Evolutionary conservation across 2,797 vertebrate species (phyloP), one percentile per base, ranked within the genome.

Genomic region (Anomalospiza imberbis): DNA sequence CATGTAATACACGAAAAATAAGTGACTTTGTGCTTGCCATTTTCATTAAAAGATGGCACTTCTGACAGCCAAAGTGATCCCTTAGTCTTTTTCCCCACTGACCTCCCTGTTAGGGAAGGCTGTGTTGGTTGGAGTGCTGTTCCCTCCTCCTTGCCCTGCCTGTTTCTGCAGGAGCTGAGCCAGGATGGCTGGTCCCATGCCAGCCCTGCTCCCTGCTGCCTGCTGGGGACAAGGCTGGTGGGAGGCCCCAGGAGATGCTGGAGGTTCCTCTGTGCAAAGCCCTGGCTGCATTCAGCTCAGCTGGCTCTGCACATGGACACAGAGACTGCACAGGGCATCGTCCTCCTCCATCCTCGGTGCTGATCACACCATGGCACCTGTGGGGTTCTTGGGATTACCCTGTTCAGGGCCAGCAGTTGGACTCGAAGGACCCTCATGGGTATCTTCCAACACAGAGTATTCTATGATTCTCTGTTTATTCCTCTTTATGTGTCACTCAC

Each of bases 181-280:
- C 17, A 25, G 21, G 4, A 8, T 29, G 28, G 7, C 5, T 12
- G 31, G 6, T 11, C 10, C 9, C 10, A 0, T 2, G 2, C 22
- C 63, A 63, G 51, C 14, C 45, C 21, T 18, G 9, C 65, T 66
- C 14, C 53, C 62, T 1, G 0, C 24, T 40, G 3, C 7, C 26
- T 87, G 32, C 12, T 19, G 10, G 31, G 53, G 9, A 31, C 5
- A 2, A 17, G 26, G 25, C 36, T 61, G 44, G 3, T 45, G 10
- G 18, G 34, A 65, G 15, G 20, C 48, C 29, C 10, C 42, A 26
- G 24, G 22, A 77, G 21, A 16, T 32, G 29, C 28, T 5, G 4
- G 5, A 16, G 14, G 4, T 1, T 83, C 18, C 51, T 36, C 57
- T 42, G 6, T 28, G 36, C 57, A 45, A 70, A 93, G 36, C 9